Evolutionary conservation across 2,888 invertebrate species (phyloP), one percentile per base, ranked within the genome.

Genomic region (Arge pagana): DNA sequence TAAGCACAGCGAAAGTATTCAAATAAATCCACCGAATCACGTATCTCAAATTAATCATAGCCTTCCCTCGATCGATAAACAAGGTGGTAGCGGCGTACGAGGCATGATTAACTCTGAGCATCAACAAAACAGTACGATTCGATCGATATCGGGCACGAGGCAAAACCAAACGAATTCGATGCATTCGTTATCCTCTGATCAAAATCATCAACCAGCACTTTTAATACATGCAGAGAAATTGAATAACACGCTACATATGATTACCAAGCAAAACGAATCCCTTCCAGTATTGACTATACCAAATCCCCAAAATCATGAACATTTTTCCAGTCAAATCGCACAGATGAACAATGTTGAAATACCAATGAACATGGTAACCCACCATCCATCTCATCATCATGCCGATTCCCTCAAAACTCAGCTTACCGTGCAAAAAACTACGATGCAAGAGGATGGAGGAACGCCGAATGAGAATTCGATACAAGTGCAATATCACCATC

Each of bases 211-310:
- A 7, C 53, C 54, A 5, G 51, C 61, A 18, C 60, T 58, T 53
- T 42, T 61, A n/a, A 56, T 64, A 15, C 13, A 58, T 8, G 30
- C 36, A 4, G 50, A 50, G 13, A 59, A 58, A 16, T 53, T 60
- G n/a, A 61, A 57, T 16, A 70, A 71, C 41, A 73, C 72, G 3
- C 52, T 74, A 40, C 70, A 71, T 53, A 59, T 74, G 21, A 71
- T 74, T 48, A 68, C 74, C 2, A 73, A 74, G 16, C 65, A 67
- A 15, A 74, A 70, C 30, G 67, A 69, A 48, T 64, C 63, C 5
- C 56, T 67, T 16, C 70, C 74, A 1, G 70, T 74, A 28, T 23
- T 74, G 13, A 51, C 73, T 3, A 64, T 74, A 51, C 64, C 68
- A 7, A 74, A 73, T 63, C 64, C 68, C 8, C 62, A 71, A 33